Evolutionary conservation across 2,797 vertebrate genomes (phyloP).

Genomic region (Morelia viridis): DNA sequence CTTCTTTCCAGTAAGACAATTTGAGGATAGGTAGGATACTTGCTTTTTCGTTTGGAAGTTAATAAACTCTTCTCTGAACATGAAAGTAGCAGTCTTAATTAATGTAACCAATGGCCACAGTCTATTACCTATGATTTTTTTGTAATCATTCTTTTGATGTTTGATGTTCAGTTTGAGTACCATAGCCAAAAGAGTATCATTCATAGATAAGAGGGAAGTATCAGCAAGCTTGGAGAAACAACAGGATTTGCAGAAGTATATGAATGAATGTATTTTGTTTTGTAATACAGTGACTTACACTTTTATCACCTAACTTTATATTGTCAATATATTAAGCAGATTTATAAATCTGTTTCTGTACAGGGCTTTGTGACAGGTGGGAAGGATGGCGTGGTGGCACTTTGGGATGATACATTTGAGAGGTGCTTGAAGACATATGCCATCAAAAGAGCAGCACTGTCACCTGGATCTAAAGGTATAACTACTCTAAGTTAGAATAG

Average conservation of each 20-base stretch:
- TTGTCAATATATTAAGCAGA: background rate
- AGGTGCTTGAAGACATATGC: constrained; percentile 95
- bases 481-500: background rate
- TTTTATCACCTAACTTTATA: background rate
- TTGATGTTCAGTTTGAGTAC: background rate
- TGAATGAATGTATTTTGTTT: background rate
- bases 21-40: background rate
- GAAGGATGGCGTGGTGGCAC: constrained; percentile 93
- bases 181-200: background rate
- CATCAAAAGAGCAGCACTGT: constrained; percentile 90
- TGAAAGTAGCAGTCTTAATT: background rate
- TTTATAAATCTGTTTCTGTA: constrained; percentile 35
- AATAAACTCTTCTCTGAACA: background rate
- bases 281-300: background rate
- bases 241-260: background rate
- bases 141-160: background rate
- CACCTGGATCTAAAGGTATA: constrained; percentile 91
- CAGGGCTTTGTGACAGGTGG: constrained; percentile 96
- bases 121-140: background rate
- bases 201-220: background rate
- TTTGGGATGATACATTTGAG: constrained; percentile 98
- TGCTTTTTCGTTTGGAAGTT: background rate
- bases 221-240: background rate
- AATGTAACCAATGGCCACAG: background rate
- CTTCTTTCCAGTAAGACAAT: background rate